Evolutionary conservation across 2,888 invertebrate genomes (phyloP).

Genomic region (Andrena haemorrhoa): DNA sequence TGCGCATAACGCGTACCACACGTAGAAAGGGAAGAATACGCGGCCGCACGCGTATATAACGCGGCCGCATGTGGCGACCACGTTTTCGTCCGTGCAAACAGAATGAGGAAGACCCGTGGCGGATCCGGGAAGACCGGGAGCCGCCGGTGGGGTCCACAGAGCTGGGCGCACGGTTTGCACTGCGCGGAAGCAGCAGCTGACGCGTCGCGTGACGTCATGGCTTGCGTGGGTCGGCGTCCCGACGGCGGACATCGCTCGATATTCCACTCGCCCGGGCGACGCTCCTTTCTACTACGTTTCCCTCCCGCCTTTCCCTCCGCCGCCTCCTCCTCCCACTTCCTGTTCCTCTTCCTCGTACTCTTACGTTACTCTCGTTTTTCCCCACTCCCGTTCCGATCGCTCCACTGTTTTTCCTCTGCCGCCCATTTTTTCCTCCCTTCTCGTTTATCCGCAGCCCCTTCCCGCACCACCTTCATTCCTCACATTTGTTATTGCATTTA

Average conservation of each 20-base stretch:
- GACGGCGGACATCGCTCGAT: slow-evolving; percentile 80
- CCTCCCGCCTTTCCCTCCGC: slow-evolving; percentile 31
- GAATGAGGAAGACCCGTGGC: slow-evolving; percentile 57
- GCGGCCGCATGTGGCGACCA: slow-evolving; percentile 41
- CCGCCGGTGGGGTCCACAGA: slow-evolving; percentile 69
- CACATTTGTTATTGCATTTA: slow-evolving; percentile 13
- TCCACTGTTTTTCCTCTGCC: slow-evolving; percentile 21
- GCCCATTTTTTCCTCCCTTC: background rate
- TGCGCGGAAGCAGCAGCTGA: slow-evolving; percentile 80
- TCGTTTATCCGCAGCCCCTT: background rate
- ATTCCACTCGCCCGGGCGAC: slow-evolving; percentile 82
- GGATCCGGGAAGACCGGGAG: slow-evolving; percentile 61
- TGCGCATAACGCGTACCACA: background rate
- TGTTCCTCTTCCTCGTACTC: slow-evolving; percentile 38
- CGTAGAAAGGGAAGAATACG: slow-evolving; percentile 1
- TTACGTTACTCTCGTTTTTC: slow-evolving; percentile 52
- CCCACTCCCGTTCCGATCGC: slow-evolving; percentile 41
- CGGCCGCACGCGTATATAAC: background rate
- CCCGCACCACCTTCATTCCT: background rate
- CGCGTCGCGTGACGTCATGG: slow-evolving; percentile 81
- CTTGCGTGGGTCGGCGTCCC: slow-evolving; percentile 81
- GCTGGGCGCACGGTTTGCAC: slow-evolving; percentile 69
- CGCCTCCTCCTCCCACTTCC: slow-evolving; percentile 19
- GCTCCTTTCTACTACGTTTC: slow-evolving; percentile 69
- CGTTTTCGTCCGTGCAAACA: slow-evolving; percentile 57